Base-by-base conservation (phyloP, 2,113 vertebrate genomes). In the Pavo muticus region DNA sequence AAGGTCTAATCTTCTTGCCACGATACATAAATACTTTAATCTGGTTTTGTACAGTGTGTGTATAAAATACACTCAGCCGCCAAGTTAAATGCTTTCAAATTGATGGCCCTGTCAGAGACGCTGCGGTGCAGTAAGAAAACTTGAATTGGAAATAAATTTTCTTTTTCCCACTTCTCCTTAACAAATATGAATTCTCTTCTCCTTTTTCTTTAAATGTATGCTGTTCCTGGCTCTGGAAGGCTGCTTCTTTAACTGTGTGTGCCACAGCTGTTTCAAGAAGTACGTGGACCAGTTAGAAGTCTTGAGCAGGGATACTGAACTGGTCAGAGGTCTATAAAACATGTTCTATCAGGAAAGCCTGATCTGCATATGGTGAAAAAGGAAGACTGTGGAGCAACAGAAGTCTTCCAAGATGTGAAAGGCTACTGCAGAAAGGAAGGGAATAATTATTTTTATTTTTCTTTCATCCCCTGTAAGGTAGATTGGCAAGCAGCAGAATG, bases 1-100 rank as follows among this genome's bases (percentile, higher is more conserved):
- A 90, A 86, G 69, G 65, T 91, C 85, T 91, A 81, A 90, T 97
- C 84, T 91, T 95, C 91, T 95, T 91, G 88, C 85, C 86, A 48
- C 69, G 83, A 65, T 88, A 68, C 69, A 75, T 94, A 96, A 95
- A 95, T 96, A 90, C 90, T 95, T 94, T 61, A 91, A 86, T 95
- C 86, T 95, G 88, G 44, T 57, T 94, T 91, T 94, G 61, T 93
- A 75, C n/a, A 65, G 79, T 57, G 37, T 1, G 1, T 42, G 61
- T 61, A 42, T 91, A 87, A 95, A 93, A 90, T 88, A 88, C 45
- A 91, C 42, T 90, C 45, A 52, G 23, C 79, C 1, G 9, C 68
- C 60, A 90, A 60, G 64, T 84, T 88, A 86, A 94, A 91, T 71
- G 67, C 59, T 73, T 82, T 60, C 69, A 89, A 96, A 93, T 65